phyloP scores from a whole-genome alignment of 2,888 invertebrate species.

The Neelides folsomi region DNA sequence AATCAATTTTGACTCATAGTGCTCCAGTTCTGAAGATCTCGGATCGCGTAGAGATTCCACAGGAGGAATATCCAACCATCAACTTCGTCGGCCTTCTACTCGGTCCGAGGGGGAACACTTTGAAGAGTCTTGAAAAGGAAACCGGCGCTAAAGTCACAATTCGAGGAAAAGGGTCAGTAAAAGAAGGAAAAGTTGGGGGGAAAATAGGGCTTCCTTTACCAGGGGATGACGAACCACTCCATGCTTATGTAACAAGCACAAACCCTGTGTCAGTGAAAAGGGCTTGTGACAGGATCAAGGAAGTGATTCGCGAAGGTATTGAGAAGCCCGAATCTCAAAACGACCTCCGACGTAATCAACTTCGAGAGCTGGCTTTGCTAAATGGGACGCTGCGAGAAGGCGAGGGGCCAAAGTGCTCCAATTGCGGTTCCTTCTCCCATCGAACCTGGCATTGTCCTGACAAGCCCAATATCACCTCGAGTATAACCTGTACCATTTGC shows the following conservation, averaged over 20 bases:
- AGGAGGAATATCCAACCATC: background rate
- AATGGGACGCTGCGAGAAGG: slow-evolving; percentile 98
- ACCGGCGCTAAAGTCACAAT: background rate
- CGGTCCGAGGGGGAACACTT: background rate
- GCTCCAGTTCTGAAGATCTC: slow-evolving; percentile 66
- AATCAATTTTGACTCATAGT: too few species aligned
- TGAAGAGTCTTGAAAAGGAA: background rate
- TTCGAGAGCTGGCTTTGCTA: slow-evolving; percentile 81
- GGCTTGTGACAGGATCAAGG: slow-evolving; percentile 91
- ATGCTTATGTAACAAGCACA: slow-evolving; percentile 96
- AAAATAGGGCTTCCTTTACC: slow-evolving; percentile 97
- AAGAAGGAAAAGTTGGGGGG: slow-evolving; percentile 57
- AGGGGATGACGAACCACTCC: slow-evolving; percentile 97
- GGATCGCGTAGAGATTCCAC: slow-evolving; percentile 77
- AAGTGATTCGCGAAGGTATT: slow-evolving; percentile 92
- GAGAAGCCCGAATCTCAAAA: slow-evolving; percentile 98
- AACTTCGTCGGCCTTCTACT: background rate
- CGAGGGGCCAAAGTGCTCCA: slow-evolving; percentile 76
- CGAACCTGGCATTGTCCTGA: slow-evolving; percentile 92
- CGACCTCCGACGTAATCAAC: slow-evolving; percentile 88
- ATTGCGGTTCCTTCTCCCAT: slow-evolving; percentile 87
- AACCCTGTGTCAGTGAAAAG: slow-evolving; percentile 93
- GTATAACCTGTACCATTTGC: slow-evolving; percentile 89
- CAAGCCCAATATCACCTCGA: slow-evolving; percentile 90
- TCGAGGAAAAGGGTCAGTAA: background rate